Conservation (phyloP, 2,797 vertebrate species). For the Lagothrix lagotricha region DNA sequence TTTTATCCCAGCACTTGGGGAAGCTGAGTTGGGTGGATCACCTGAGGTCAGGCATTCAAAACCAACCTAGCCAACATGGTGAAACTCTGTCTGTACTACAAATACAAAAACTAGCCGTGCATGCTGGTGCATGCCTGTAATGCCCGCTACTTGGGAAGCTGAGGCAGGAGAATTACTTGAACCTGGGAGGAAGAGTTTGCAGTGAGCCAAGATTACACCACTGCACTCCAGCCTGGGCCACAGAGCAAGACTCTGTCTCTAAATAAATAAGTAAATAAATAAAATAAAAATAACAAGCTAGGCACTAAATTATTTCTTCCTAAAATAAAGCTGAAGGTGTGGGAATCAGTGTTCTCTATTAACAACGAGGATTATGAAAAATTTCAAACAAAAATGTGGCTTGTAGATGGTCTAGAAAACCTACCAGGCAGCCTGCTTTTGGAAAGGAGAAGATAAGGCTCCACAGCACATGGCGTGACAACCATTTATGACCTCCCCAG, state of each 20-base stretch:
- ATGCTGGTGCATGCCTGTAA: neutral
- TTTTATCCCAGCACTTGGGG: neutral
- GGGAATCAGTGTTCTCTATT: neutral
- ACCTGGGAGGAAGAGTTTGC: neutral
- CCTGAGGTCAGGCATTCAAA: neutral
- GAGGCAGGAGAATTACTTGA: neutral
- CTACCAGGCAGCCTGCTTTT: neutral
- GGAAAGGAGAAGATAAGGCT: neutral
- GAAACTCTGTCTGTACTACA: neutral
- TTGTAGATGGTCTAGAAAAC: conserved; percentile 17
- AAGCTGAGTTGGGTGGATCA: neutral
- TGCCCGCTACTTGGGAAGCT: neutral
- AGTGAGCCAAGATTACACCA: neutral
- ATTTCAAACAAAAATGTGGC: conserved; percentile 2
- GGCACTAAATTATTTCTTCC: neutral
- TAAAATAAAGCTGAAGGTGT: conserved; percentile 30
- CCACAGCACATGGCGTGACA: accelerated
- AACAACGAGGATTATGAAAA: conserved; percentile 10
- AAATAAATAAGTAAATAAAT: neutral
- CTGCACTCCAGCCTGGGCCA: neutral
- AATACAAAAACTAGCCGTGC: neutral
- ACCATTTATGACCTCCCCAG: neutral
- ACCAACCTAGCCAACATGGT: neutral
- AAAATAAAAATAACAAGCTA: neutral
- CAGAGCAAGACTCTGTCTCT: neutral